phyloP scores from a whole-genome alignment of 2,113 vertebrate genomes.

The Sakesphorus luctuosus region DNA sequence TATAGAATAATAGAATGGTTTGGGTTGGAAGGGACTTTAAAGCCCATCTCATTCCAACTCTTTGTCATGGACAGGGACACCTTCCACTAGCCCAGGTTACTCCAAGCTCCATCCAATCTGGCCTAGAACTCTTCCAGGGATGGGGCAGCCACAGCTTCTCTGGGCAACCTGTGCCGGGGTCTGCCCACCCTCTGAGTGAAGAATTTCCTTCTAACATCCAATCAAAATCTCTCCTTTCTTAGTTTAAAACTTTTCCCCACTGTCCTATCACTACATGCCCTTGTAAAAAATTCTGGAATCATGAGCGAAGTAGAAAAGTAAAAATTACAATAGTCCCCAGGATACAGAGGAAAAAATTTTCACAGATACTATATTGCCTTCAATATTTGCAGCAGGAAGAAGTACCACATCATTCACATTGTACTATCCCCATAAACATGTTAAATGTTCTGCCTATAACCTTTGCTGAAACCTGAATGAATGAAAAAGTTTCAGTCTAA shows the following conservation, averaged over 20 bases:
- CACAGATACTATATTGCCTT: neutral
- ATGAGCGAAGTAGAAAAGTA: neutral
- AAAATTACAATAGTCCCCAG: neutral
- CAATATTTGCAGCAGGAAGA: neutral
- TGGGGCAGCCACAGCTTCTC: neutral
- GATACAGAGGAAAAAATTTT: neutral
- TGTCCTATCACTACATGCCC: neutral
- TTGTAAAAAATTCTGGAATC: neutral
- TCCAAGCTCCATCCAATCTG: rapidly evolving
- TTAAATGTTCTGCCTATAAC: neutral
- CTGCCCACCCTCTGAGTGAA: neutral
- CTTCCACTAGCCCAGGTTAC: rapidly evolving
- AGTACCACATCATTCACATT: neutral
- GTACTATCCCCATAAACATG: neutral
- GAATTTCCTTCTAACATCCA: neutral
- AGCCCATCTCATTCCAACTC: no score
- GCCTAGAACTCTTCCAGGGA: neutral
- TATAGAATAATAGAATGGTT: neutral
- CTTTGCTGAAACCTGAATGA: neutral
- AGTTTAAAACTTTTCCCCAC: neutral
- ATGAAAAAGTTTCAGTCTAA: neutral
- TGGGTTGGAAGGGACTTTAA: neutral
- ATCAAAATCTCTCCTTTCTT: neutral
- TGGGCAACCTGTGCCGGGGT: neutral
- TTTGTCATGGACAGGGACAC: neutral